Base-by-base conservation (phyloP, 2,888 invertebrate species). In the Cacoxenus indagator region DNA sequence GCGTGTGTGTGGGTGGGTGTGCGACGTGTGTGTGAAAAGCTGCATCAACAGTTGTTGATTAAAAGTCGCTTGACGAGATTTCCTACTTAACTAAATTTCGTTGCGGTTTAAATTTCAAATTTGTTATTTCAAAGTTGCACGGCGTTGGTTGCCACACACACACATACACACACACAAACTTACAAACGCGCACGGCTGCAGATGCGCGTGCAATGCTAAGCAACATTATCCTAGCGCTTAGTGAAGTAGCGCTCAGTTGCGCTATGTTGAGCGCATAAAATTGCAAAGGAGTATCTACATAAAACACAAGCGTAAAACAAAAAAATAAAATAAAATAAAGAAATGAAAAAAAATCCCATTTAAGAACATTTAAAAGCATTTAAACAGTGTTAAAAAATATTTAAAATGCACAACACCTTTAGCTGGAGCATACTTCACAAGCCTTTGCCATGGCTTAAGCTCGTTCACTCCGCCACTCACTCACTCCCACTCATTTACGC, bases 11-110 rank as follows among this genome's bases (percentile, higher is more conserved):
- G n/a, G n/a, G n/a, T n/a, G 1, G 6, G 17, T 2, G 2, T 11
- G 17, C 1, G 17, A n/a, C 2, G 14, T 54, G 26, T 11, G 54
- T 55, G 11, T 26, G 14, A 9, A 24, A 55, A 55, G 77, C 75
- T 77, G 75, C 78, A 73, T 77, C 78, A 82, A 78, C 80, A 80
- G 80, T 74, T 80, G 82, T 75, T 82, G 82, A 80, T 80, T 80
- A 80, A 80, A 82, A 82, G 77, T 46, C 48, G 61, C 67, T 67
- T 61, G 51, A 61, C 17, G 29, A 29, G 61, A 48, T 67, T 67
- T 55, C 73, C 77, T 74, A 77, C 73, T 76, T 78, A 75, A 75
- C 77, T 72, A 76, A 79, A 77, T 73, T 79, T 69, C 45, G 67
- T 68, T 71, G 61, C 14, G 70, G 70, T 70, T 73, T 65, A 73